Evolutionary conservation across 2,888 invertebrate genomes (phyloP).

Genomic region (Gisinianus flammeolus): DNA sequence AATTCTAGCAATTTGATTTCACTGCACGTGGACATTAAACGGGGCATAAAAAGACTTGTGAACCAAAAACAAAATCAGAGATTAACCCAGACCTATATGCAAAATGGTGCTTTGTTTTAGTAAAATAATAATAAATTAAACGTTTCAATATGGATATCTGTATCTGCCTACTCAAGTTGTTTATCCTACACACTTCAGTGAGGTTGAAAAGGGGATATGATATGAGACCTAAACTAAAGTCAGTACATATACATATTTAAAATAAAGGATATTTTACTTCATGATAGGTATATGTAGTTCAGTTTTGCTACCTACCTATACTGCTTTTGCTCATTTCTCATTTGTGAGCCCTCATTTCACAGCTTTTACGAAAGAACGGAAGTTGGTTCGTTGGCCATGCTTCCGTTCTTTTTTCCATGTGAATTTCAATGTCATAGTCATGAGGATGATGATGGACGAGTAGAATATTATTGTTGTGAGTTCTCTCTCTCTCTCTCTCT

Average conservation of each 20-base stretch:
- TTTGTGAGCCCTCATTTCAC: constrained; percentile 24
- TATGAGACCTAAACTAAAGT: background rate
- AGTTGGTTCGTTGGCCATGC: constrained; percentile 59
- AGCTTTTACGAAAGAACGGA: constrained; percentile 45
- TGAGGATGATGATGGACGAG: constrained; percentile 26
- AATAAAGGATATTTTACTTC: background rate
- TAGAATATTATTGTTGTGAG: constrained; percentile 7
- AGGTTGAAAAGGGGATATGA: background rate
- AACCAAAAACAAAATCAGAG: no score
- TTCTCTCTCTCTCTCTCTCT: constrained; percentile 5
- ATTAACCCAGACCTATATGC: no score
- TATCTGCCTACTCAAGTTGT: no score
- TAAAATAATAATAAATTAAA: no score
- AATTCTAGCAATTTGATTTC: no score
- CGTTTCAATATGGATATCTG: no score
- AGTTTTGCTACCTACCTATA: background rate
- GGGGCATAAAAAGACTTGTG: no score
- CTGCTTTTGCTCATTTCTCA: no score
- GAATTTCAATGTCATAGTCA: constrained; percentile 41
- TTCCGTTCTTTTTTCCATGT: constrained; percentile 48
- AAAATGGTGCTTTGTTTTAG: no score
- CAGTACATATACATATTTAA: background rate
- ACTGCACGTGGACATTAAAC: no score
- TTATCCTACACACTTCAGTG: no score
- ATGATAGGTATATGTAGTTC: no score